phyloP scores from a whole-genome alignment of 2,113 vertebrate genomes.

The Cyrtonyx montezumae region DNA sequence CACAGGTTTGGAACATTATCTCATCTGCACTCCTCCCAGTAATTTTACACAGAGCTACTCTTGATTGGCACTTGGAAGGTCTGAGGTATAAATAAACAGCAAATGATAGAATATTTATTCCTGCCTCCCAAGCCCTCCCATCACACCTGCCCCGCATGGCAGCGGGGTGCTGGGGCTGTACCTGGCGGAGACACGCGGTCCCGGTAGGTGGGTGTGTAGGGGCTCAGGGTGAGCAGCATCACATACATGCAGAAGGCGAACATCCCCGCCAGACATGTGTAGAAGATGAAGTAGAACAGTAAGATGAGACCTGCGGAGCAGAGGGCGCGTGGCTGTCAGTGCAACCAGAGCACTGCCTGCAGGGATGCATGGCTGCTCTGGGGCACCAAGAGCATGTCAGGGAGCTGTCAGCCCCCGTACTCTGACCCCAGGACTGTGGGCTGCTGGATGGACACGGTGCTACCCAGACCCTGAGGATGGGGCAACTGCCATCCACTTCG shows the following conservation, averaged over 20 bases:
- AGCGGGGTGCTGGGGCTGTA: slow-evolving; percentile 53
- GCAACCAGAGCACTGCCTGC: background rate
- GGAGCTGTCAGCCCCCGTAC: background rate
- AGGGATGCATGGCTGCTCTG: background rate
- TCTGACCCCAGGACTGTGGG: background rate
- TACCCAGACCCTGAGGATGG: fast-evolving
- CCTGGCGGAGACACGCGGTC: slow-evolving; percentile 94
- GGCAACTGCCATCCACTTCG: background rate
- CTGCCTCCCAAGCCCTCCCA: background rate
- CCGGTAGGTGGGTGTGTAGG: slow-evolving; percentile 88
- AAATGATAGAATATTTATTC: background rate
- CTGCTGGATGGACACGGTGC: background rate
- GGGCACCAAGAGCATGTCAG: background rate
- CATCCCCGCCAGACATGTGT: slow-evolving; percentile 91
- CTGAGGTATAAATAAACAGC: background rate
- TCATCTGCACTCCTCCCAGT: background rate
- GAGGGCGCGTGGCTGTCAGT: background rate
- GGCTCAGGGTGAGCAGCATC: slow-evolving; percentile 92
- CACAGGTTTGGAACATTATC: background rate
- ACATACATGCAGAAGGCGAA: slow-evolving; percentile 92
- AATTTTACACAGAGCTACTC: background rate
- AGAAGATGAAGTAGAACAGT: slow-evolving; percentile 92
- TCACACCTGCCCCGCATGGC: background rate
- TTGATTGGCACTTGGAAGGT: background rate
- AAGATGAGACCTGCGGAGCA: slow-evolving; percentile 88